These are phyloP conservation scores for Leptinotarsa rubiginosa DNA, from an alignment of 2,888 invertebrate species.

Conservation along the genomic window DNA sequence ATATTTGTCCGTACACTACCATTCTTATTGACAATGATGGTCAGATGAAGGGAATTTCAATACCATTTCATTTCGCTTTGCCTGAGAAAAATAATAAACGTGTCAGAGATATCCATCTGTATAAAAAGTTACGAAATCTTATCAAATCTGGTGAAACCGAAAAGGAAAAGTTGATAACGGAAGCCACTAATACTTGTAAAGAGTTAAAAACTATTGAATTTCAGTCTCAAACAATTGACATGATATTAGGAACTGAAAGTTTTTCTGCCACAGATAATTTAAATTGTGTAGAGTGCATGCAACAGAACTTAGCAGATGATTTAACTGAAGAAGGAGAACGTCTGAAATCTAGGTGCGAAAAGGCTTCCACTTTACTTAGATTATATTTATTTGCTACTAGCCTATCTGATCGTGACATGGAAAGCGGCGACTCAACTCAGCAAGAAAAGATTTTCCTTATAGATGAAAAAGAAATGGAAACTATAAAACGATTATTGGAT, in stretches of 20 bases:
- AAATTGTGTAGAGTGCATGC: constrained; percentile 63
- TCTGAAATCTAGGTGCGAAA: constrained; percentile 58
- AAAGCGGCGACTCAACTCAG: constrained; percentile 54
- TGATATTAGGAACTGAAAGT: constrained; percentile 75
- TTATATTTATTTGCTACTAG: constrained; percentile 55
- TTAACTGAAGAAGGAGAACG: constrained; percentile 53
- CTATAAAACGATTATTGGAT: constrained; percentile 74
- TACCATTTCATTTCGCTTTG: constrained; percentile 92
- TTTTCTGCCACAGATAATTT: constrained; percentile 73
- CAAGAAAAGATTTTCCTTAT: constrained; percentile 58
- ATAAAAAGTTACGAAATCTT: constrained; percentile 79
- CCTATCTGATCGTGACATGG: constrained; percentile 46
- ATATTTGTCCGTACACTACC: constrained; percentile 76
- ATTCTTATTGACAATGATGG: constrained; percentile 88
- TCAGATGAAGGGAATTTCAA: constrained; percentile 81
- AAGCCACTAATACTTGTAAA: constrained; percentile 70
- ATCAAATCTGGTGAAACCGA: constrained; percentile 70
- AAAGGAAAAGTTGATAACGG: constrained; percentile 68
- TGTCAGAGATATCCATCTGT: constrained; percentile 87
- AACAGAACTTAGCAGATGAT: constrained; percentile 61
- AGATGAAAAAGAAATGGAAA: constrained; percentile 71
- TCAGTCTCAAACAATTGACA: constrained; percentile 78
- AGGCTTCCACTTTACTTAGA: constrained; percentile 56
- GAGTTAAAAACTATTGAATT: constrained; percentile 80
- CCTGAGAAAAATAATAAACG: constrained; percentile 89